Base-by-base conservation (phyloP, 1,140 invertebrate genomes). In the Zaprionus vittiger region DNA sequence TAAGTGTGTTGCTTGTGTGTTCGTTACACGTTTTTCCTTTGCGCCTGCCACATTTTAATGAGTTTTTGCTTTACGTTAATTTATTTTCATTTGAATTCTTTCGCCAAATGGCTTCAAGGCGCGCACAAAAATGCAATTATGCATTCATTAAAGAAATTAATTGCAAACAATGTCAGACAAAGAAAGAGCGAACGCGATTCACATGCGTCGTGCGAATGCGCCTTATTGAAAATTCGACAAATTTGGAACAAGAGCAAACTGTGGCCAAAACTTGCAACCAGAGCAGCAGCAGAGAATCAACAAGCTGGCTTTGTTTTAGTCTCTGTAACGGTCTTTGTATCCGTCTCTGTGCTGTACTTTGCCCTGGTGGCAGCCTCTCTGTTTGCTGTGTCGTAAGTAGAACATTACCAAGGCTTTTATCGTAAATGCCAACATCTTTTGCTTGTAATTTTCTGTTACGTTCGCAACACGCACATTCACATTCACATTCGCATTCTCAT, bases 31-130 rank as follows among this genome's bases (percentile, higher is more conserved):
- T 57, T 62, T 62, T 66, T 73, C 49, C 63, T 57, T 74, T 67
- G 70, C 78, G 85, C 73, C 85, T 84, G 85, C 60, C 75, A 74
- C 72, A 73, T 87, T 87, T 87, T 87, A 87, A 87, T 87, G 85
- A 87, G 84, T 84, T 87, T 86, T 90, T 87, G 85, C 84, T 89
- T 87, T 87, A 79, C 84, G 84, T 87, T 90, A 87, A 87, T 87
- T 87, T 87, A 87, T 87, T 87, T 89, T 87, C 81, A 87, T 87
- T 87, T 87, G 84, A 87, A 87, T 87, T 87, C 85, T 81, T 87
- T 81, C 81, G 79, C 65, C 83, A 87, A 90, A 84, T 84, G 81
- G 81, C 84, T 77, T 81, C 68, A 82, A 87, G 84, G 84, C 84
- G 85, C 83, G 81, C 72, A 79, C 84, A 90, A 84, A 87, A 87